phyloP scores from a whole-genome alignment of 2,888 invertebrate species.

The Cephonodes hylas region DNA sequence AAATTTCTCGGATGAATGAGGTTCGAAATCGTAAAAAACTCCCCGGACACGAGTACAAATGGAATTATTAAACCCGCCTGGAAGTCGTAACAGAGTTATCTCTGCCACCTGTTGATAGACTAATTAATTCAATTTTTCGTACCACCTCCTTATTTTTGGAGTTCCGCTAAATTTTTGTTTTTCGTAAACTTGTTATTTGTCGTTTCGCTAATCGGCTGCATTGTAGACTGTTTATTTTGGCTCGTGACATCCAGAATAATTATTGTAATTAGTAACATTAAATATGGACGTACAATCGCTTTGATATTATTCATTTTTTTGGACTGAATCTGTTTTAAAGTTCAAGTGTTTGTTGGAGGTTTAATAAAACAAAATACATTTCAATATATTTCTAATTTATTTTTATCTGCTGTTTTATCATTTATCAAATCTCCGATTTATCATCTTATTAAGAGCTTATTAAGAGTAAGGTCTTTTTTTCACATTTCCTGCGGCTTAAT shows the following conservation, averaged over 20 bases:
- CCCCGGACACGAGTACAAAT: conserved; percentile 56
- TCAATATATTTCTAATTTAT: no score
- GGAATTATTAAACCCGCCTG: conserved; percentile 64
- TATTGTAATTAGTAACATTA: neutral
- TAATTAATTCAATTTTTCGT: conserved; percentile 73
- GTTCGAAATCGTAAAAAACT: conserved; percentile 60
- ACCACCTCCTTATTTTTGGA: conserved; percentile 40
- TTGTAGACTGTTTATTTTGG: neutral
- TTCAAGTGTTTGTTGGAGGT: no score
- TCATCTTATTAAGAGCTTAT: no score
- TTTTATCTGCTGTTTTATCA: no score
- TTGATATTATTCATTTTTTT: no score
- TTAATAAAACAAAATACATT: no score
- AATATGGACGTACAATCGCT: no score
- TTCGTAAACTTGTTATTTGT: neutral
- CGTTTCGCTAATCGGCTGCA: neutral
- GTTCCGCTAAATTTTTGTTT: conserved; percentile 2
- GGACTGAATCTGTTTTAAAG: no score
- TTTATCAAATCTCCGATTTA: no score
- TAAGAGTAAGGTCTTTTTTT: no score
- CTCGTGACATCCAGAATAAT: neutral
- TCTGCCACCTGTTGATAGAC: conserved; percentile 68
- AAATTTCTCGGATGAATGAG: neutral
- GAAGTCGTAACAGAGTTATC: conserved; percentile 59
- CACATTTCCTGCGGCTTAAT: no score